Evolutionary conservation across 2,113 vertebrate genomes (phyloP).

Genomic region (Psittacus erithacus): DNA sequence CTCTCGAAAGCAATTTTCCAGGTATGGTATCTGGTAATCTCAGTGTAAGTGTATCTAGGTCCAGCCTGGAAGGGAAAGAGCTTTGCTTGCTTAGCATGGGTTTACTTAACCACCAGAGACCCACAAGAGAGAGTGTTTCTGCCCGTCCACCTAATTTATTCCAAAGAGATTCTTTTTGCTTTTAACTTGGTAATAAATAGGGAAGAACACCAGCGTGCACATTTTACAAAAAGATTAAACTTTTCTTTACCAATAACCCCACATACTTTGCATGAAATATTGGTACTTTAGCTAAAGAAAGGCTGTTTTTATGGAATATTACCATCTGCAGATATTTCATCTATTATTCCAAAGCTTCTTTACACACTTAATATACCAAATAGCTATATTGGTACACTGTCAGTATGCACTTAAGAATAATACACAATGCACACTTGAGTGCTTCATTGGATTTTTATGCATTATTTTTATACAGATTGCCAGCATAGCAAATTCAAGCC

Average conservation of each 20-base stretch:
- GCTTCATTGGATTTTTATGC: conserved; percentile 13
- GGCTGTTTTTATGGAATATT: not conserved
- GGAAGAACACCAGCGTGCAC: not conserved
- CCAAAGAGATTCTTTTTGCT: not conserved
- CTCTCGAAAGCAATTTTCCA: not conserved
- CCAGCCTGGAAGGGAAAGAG: not conserved
- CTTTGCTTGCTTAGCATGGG: not conserved
- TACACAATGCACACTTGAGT: not conserved
- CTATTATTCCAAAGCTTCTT: not conserved
- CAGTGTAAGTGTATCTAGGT: not conserved
- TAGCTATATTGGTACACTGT: not conserved
- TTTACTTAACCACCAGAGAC: not conserved
- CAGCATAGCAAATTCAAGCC: conserved; percentile 12
- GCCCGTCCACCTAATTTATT: not conserved
- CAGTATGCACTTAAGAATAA: not conserved
- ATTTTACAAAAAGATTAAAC: not conserved
- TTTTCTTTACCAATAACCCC: not conserved
- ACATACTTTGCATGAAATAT: not conserved
- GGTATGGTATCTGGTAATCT: not conserved
- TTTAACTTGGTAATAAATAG: not conserved
- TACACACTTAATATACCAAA: not conserved
- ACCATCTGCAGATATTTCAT: not conserved
- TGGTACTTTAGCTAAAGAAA: not conserved
- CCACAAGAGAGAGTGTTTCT: not conserved
- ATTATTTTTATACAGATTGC: not conserved